Evolutionary conservation across 2,113 vertebrate species (phyloP), one percentile per base, ranked within the genome.

Genomic region (Gyps fulvus): DNA sequence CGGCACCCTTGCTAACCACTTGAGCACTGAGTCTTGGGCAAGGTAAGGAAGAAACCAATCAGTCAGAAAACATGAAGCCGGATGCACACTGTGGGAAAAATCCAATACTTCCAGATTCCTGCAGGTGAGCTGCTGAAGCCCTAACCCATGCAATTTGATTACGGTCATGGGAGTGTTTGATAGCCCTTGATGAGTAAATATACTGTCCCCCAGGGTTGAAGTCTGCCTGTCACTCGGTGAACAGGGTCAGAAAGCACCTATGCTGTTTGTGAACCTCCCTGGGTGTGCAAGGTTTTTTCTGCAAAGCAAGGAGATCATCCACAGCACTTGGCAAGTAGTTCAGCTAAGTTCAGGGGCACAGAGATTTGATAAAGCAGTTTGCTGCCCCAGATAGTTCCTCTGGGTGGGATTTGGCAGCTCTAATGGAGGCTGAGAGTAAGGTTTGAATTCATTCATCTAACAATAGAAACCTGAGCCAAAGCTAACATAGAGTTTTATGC

Each of bases 391-490:
- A 95, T 95, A 84, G 90, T 82, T 97, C 95, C 94, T 97, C 77
- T 93, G 96, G 72, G 90, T 96, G 90, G 96, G 95, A 97, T 97
- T 97, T 97, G 96, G 96, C 95, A 92, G 92, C 83, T 86, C 38
- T 92, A 23, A 86, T 47, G 27, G 74, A 90, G 92, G 90, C 90
- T 81, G 76, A 94, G 90, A 94, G 76, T 70, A 93, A 92, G 90
- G 79, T 90, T 96, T 92, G 94, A 94, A 97, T 95, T 93, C 93
- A 95, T 97, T 96, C 92, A 96, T 97, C 94, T 96, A 95, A 97
- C 95, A 96, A 94, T 95, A 95, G 97, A 94, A 97, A 97, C 76
- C 43, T 25, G 95, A 97, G 97, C 97, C 96, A 97, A 97, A 97
- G 88, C 92, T 97, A 97, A 97, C 97, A 97, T 1, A 90, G 86